These are phyloP conservation scores for Martes martes DNA, from an alignment of 2,113 vertebrate genomes.

Conservation along the genomic window DNA sequence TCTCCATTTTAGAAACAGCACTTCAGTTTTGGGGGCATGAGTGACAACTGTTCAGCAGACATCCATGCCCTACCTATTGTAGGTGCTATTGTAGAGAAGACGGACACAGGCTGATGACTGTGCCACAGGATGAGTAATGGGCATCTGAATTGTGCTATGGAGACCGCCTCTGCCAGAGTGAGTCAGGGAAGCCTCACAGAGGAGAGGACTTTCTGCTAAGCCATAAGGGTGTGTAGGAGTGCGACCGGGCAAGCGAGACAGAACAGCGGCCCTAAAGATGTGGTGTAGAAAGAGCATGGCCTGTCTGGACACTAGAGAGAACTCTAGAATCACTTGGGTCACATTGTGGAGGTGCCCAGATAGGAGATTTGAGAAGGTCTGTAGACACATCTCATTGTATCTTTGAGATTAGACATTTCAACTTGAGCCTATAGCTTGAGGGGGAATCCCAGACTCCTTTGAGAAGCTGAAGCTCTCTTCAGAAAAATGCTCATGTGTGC, in stretches of 20 bases:
- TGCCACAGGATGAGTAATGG: not conserved
- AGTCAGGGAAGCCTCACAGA: not conserved
- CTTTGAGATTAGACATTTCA: not conserved
- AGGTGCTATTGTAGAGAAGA: not conserved
- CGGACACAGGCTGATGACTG: not conserved
- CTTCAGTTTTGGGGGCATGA: not conserved
- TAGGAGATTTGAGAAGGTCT: not conserved
- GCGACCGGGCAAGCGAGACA: not conserved
- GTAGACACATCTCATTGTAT: not conserved
- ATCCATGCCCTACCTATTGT: not conserved
- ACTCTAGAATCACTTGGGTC: not conserved
- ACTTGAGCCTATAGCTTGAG: not conserved
- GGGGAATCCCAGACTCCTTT: not conserved
- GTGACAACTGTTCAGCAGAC: not conserved
- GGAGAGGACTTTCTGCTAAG: not conserved
- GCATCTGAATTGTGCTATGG: not conserved
- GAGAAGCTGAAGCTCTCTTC: not conserved
- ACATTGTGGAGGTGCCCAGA: not conserved
- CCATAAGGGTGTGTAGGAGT: not conserved
- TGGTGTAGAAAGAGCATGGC: fast-evolving
- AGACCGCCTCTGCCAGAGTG: not conserved
- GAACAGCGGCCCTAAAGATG: not conserved
- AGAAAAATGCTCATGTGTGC: not conserved
- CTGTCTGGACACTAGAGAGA: not conserved
- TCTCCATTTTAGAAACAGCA: not conserved